A percentile compares a stretch with the other conserved stretches of the same genome.
Conservation (phyloP, 2,113 vertebrate species). For the Meleagris gallopavo region DNA sequence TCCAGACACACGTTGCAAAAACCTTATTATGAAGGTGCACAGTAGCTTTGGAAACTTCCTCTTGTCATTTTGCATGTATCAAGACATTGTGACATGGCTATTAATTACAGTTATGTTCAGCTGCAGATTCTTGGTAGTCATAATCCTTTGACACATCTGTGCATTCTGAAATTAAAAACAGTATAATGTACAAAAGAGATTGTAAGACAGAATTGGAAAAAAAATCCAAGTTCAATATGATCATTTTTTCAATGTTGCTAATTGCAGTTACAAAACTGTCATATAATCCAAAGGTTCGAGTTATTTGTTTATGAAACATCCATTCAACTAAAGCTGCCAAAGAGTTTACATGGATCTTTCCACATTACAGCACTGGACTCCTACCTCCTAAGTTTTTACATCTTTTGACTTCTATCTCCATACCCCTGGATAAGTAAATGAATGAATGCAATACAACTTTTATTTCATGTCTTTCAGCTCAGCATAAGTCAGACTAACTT, state of each 20-base stretch:
- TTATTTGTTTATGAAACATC: not conserved
- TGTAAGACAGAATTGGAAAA: not conserved
- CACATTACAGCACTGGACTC: not conserved
- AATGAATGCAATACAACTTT: not conserved
- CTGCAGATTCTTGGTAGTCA: not conserved
- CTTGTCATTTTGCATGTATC: not conserved
- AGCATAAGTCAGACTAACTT: not conserved
- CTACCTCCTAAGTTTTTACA: not conserved
- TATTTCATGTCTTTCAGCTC: not conserved
- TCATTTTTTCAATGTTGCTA: constrained; percentile 47
- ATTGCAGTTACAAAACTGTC: constrained; percentile 69
- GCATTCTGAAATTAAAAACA: constrained; percentile 33
- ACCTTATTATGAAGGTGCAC: not conserved
- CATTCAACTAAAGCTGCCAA: not conserved
- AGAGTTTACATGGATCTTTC: not conserved
- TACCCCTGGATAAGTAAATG: not conserved
- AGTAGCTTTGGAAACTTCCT: not conserved
- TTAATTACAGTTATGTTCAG: not conserved
- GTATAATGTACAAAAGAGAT: not conserved
- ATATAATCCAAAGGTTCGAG: not conserved
- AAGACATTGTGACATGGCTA: not conserved
- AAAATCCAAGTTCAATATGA: not conserved
- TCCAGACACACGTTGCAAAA: not conserved
- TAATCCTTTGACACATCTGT: not conserved
- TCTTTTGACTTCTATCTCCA: not conserved